Percentiles rank a stretch among this genome's conserved stretches.
Conservation (phyloP, 2,797 vertebrate species). For the Argya squamiceps region DNA sequence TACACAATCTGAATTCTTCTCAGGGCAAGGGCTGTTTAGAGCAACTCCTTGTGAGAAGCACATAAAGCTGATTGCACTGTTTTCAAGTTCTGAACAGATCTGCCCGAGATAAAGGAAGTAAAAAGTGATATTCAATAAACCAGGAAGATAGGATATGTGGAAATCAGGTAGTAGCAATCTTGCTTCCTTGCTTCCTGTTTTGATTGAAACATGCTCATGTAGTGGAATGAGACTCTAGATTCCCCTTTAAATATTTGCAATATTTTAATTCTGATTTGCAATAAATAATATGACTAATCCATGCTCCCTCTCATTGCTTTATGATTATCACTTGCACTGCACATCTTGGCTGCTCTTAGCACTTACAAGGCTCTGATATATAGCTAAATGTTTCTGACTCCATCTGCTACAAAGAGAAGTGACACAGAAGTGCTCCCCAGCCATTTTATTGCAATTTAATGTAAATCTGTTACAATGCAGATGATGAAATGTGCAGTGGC, state of each 20-base stretch:
- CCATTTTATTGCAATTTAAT: constrained; percentile 62
- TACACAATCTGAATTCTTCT: background rate
- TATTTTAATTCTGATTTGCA: constrained; percentile 22
- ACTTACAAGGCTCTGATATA: constrained; percentile 36
- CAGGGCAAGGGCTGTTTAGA: background rate
- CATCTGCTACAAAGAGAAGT: constrained; percentile 51
- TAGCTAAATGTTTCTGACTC: constrained; percentile 50
- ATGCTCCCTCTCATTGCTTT: background rate
- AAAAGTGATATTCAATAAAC: background rate
- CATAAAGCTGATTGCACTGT: background rate
- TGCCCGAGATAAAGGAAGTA: background rate
- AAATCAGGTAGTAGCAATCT: background rate
- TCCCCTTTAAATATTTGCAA: constrained; percentile 1
- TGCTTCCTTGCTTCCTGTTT: background rate
- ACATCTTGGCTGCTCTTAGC: constrained; percentile 22
- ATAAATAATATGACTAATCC: constrained; percentile 19
- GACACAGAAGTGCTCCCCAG: constrained; percentile 35
- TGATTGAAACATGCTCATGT: background rate
- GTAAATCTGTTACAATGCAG: constrained; percentile 50
- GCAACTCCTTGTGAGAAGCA: background rate
- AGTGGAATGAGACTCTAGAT: background rate
- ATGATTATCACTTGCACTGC: background rate
- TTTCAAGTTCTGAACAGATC: background rate
- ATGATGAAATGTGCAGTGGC: constrained; percentile 20
- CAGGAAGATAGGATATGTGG: background rate